Evolutionary conservation across 2,888 invertebrate species (phyloP).

Genomic region (Archips xylosteana): DNA sequence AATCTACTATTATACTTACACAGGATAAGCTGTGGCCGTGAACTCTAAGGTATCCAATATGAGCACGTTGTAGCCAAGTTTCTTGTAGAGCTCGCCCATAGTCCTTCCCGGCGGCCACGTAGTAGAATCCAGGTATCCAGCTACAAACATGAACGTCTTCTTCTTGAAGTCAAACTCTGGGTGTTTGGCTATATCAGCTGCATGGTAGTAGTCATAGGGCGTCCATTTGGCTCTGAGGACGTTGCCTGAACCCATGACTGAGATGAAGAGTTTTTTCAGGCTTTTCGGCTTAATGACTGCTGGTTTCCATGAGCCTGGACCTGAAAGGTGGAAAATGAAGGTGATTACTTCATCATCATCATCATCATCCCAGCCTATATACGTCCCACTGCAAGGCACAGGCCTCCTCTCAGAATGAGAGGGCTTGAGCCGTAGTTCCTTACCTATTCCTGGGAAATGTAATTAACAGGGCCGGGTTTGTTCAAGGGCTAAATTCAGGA

Average conservation of each 20-base stretch:
- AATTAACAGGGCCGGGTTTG: no score
- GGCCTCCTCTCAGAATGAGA: no score
- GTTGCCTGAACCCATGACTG: slow-evolving; percentile 52
- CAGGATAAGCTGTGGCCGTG: slow-evolving; percentile 63
- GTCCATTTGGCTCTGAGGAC: slow-evolving; percentile 45
- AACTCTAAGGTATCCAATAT: slow-evolving; percentile 62
- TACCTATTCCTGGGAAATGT: no score
- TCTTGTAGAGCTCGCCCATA: slow-evolving; percentile 55
- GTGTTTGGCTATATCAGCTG: slow-evolving; percentile 57
- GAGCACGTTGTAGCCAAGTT: slow-evolving; percentile 63
- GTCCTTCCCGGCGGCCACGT: slow-evolving; percentile 51
- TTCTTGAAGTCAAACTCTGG: slow-evolving; percentile 55
- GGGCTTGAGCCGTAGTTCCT: no score
- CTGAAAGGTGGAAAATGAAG: slow-evolving; percentile 51
- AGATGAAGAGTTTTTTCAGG: slow-evolving; percentile 57
- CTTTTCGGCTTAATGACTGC: slow-evolving; percentile 60
- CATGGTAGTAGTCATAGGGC: slow-evolving; percentile 65
- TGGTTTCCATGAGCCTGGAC: slow-evolving; percentile 63
- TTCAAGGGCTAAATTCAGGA: no score
- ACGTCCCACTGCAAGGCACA: no score
- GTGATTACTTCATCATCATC: no score
- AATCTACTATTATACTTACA: slow-evolving; percentile 57
- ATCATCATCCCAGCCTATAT: no score
- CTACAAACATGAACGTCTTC: slow-evolving; percentile 64
- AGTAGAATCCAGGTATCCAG: slow-evolving; percentile 68